phyloP scores from a whole-genome alignment of 2,113 vertebrate genomes.

The Xiphophorus hellerii region DNA sequence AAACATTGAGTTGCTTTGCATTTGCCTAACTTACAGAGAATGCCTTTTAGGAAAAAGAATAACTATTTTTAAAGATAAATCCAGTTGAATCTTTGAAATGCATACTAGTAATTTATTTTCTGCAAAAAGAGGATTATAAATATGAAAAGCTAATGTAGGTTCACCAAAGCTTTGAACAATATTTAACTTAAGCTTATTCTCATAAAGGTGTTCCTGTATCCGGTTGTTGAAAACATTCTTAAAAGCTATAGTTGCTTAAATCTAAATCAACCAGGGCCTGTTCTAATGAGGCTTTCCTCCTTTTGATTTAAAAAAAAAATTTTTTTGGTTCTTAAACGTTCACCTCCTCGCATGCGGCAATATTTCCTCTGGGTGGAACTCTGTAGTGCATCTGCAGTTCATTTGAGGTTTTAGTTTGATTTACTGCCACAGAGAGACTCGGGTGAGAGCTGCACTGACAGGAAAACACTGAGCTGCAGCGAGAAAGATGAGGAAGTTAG shows the following conservation, averaged over 20 bases:
- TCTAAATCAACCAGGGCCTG: background rate
- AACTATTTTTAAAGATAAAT: background rate
- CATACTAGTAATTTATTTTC: background rate
- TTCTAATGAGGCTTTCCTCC: background rate
- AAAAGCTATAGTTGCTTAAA: too few species aligned
- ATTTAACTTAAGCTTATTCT: too few species aligned
- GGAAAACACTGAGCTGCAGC: slow-evolving; percentile 36
- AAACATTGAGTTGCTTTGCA: background rate
- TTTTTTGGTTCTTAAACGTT: background rate
- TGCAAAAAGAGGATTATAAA: too few species aligned
- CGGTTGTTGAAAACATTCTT: background rate
- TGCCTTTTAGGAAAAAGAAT: too few species aligned
- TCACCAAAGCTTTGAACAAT: too few species aligned
- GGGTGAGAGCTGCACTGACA: slow-evolving; percentile 8
- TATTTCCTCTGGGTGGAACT: slow-evolving; percentile 51
- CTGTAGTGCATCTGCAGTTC: slow-evolving; percentile 50
- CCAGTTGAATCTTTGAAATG: background rate
- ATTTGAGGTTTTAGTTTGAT: slow-evolving; percentile 45
- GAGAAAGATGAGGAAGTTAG: slow-evolving; percentile 17
- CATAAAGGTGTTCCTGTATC: too few species aligned
- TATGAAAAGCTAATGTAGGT: too few species aligned
- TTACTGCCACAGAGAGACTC: slow-evolving; percentile 20
- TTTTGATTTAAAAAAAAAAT: slow-evolving; percentile 4
- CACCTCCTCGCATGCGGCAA: background rate
- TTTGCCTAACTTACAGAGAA: background rate